Conservation (phyloP, 2,888 invertebrate genomes). For the Xylocampa areola region DNA sequence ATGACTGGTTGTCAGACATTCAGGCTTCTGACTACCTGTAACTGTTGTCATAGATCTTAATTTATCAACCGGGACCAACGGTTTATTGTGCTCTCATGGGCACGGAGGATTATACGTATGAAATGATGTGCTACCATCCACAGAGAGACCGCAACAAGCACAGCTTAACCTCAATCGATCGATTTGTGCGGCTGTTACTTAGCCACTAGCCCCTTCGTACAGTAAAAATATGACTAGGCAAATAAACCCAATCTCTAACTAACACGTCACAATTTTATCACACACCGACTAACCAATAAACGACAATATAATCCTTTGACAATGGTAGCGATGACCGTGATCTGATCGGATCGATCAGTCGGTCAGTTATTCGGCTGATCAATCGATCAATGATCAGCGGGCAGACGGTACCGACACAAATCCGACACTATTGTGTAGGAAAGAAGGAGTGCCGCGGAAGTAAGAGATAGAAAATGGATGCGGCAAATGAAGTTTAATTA, state of each 20-base stretch:
- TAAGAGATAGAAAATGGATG: conserved; percentile 19
- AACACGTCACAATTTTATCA: conserved; percentile 3
- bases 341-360: conserved; percentile 33
- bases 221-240: neutral
- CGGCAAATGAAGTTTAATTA: no score
- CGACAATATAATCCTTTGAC: conserved; percentile 35
- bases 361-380: conserved; percentile 31
- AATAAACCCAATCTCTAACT: neutral
- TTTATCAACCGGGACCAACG: no score
- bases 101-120: no score
- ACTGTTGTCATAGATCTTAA: no score
- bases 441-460: conserved; percentile 1
- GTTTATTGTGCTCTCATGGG: no score
- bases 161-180: no score
- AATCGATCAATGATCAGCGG: conserved; percentile 33
- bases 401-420: conserved; percentile 42
- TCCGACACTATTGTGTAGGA: conserved; percentile 43
- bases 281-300: conserved; percentile 17
- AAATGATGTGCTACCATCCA: no score
- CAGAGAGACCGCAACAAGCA: no score
- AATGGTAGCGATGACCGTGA: conserved; percentile 47
- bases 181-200: no score
- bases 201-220: no score
- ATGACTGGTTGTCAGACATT: no score
- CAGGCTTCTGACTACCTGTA: no score